phyloP scores from a whole-genome alignment of 2,888 invertebrate species.

The Patella depressa region DNA sequence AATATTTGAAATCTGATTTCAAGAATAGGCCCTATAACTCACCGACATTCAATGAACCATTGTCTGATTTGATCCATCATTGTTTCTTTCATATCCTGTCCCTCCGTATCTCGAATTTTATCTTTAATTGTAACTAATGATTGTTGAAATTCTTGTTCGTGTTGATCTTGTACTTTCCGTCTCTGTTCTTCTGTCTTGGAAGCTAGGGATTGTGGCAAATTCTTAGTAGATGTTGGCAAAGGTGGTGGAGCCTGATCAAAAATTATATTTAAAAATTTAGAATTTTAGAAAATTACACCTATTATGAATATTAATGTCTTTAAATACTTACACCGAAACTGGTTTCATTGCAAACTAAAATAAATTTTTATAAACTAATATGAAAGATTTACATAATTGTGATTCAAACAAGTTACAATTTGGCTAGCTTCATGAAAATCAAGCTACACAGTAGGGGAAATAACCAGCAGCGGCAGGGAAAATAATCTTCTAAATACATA shows the following conservation, averaged over 20 bases:
- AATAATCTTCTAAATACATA: conserved; percentile 70
- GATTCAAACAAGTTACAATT: background rate
- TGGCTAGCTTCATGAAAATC: background rate
- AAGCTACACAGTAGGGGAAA: background rate
- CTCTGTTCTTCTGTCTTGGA: conserved; percentile 72
- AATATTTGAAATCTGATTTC: background rate
- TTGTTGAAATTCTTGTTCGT: conserved; percentile 80
- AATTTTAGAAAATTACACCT: too few relatives aligned
- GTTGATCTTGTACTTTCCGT: conserved; percentile 78
- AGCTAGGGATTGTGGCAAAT: conserved; percentile 61
- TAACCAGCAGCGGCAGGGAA: background rate
- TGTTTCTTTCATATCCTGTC: conserved; percentile 85
- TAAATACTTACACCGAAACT: too few relatives aligned
- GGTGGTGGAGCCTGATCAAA: conserved; percentile 54
- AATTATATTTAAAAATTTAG: too few relatives aligned
- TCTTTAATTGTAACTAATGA: conserved; percentile 76
- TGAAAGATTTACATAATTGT: too few relatives aligned
- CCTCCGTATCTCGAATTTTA: conserved; percentile 80
- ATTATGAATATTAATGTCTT: too few relatives aligned
- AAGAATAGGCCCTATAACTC: conserved; percentile 33
- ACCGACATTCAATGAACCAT: conserved; percentile 87
- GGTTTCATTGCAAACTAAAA: too few relatives aligned
- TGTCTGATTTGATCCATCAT: conserved; percentile 88
- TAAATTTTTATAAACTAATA: too few relatives aligned
- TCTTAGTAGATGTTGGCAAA: conserved; percentile 56